A percentile compares a stretch with the other conserved stretches of the same genome.
phyloP scores from a whole-genome alignment of 2,113 vertebrate genomes.

The Saccopteryx leptura region DNA sequence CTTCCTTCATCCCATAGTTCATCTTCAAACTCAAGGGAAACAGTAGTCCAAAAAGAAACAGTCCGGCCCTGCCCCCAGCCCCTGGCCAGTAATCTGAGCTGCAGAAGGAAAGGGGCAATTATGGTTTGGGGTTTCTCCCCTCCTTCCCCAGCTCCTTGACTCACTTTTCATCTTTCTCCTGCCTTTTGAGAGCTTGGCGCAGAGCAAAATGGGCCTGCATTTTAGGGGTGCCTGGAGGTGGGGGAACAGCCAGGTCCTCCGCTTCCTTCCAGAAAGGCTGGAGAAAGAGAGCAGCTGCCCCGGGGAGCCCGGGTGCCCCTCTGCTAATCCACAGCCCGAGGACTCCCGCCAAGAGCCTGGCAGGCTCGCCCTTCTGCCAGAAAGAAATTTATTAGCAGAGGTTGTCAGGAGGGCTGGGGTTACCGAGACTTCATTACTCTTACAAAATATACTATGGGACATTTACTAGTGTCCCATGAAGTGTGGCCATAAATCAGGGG shows the following conservation, averaged over 20 bases:
- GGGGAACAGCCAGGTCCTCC: background rate
- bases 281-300: background rate
- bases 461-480: conserved; percentile 82
- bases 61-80: background rate
- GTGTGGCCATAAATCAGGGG: conserved; percentile 79
- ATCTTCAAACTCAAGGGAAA: conserved; percentile 63
- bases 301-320: background rate
- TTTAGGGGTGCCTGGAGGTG: background rate
- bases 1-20: conserved; percentile 39
- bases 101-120: conserved; percentile 58
- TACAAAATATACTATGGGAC: conserved; percentile 81
- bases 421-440: conserved; percentile 80
- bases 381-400: conserved; percentile 80
- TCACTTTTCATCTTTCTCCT: conserved; percentile 61
- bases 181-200: background rate
- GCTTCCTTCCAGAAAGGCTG: background rate
- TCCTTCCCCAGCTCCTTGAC: conserved; percentile 52
- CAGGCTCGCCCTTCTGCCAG: conserved; percentile 56
- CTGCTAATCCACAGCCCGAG: background rate
- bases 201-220: background rate
- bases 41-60: conserved; percentile 70
- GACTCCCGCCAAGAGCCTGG: conserved; percentile 52
- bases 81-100: conserved; percentile 57
- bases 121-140: conserved; percentile 68
- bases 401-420: conserved; percentile 68